phyloP scores from a whole-genome alignment of 2,113 vertebrate genomes.

The Protobothrops flavoviridis region DNA sequence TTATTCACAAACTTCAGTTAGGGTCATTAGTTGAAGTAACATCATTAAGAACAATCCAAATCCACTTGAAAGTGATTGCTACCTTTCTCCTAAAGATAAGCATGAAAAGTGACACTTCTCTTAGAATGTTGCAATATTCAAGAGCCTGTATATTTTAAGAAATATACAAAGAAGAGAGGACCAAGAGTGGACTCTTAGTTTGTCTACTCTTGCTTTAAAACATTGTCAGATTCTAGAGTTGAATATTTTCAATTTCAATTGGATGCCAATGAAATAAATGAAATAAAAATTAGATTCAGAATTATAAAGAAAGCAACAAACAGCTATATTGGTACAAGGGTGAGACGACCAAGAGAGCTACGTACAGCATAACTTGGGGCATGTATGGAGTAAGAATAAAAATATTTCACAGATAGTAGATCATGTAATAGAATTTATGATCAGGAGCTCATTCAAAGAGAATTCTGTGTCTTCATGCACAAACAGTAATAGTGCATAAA shows the following conservation, averaged over 20 bases:
- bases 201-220: neutral
- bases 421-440: neutral
- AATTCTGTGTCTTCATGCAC: neutral
- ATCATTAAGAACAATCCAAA: neutral
- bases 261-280: neutral
- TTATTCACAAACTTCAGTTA: neutral
- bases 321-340: neutral
- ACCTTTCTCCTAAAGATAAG: neutral
- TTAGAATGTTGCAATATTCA: neutral
- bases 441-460: neutral
- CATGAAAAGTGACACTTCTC: neutral
- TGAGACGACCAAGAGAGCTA: neutral
- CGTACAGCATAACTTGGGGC: neutral
- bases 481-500: neutral
- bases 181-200: neutral
- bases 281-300: neutral
- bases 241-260: neutral
- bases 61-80: neutral
- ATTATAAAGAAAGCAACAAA: constrained; percentile 54
- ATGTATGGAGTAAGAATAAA: neutral
- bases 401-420: neutral
- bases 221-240: neutral
- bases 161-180: neutral
- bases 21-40: neutral
- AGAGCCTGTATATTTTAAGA: neutral